Evolutionary conservation across 2,888 invertebrate genomes (phyloP), one percentile per base, ranked within the genome.

Genomic region (Cremastinae sp.): DNA sequence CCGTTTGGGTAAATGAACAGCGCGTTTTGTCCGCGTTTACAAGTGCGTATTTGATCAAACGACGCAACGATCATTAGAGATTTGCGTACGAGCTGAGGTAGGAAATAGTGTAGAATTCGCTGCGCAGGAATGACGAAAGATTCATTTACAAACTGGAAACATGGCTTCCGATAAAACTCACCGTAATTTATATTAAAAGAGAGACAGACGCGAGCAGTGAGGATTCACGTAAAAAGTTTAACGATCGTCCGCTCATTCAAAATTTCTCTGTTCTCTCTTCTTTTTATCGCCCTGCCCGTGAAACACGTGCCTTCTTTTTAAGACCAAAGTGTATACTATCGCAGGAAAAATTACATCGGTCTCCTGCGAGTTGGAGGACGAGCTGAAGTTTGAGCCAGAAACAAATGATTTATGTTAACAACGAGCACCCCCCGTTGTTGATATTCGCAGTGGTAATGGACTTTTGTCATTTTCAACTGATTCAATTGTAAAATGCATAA

Each of bases 41-140:
- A 28, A 41, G n/a, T 14, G 47, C 43, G 16, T 36, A 56, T 49
- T 45, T 54, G 43, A 62, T 58, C 58, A 45, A 54, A 71, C 34
- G 18, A 28, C 54, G 5, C 54, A 49, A 66, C 53, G 62, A 54
- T 61, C 70, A 75, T 75, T 65, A 66, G 66, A 43, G 68, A 49
- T 65, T 20, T 22, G 54, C 16, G 16, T 12, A 14, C 14, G 34
- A 1, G 43, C 14, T 28, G 53, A 12, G 22, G n/a, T n/a, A n/a
- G n/a, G 47, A 2, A 20, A 34, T 34, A 18, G 36, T n/a, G 1
- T n/a, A 12, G 5, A 38, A 28, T 49, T 68, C 36, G 45, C 47
- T 68, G 58, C 47, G 22, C 36, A 1, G 16, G 18, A 14, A n/a
- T 53, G 14, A 38, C 18, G 53, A 53, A 65, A 65, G 53, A 41